Base-by-base conservation (phyloP, 2,113 vertebrate genomes). In the Nothobranchius furzeri region DNA sequence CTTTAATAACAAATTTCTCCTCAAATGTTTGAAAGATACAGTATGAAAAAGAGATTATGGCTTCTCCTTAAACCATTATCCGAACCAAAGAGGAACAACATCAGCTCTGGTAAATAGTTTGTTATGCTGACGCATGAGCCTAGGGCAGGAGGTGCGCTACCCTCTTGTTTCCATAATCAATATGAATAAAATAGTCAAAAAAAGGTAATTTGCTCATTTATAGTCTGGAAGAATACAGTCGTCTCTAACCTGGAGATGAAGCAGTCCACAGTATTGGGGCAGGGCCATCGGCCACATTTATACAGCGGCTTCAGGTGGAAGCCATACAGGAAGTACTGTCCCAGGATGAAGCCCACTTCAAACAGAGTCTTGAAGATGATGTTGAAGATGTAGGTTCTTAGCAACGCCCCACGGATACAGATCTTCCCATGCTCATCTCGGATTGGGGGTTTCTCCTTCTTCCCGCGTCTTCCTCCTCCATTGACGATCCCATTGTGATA, bases 261-360 rank as follows among this genome's bases (percentile, higher is more conserved):
- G 83, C 91, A 91, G 85, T 92, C 91, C 73, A 92, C 91, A 1
- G 82, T 89, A 25, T 92, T 90, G 48, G 91, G 91, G 84, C 91
- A 92, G 53, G 91, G 91, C 91, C 95, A 95, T 62, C 94, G 94
- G 68, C 91, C 90, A 73, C 96, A 98, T 63, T 92, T 94, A 81
- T 97, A 97, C 3, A 96, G 94, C 0, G 95, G 94, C 86, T 91
- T 93, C 76, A 98, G 91, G 78, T 92, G 87, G 5, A 97, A 97
- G 83, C 96, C 96, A 1, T 97, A 97, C 0, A 98, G 92, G 66
- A 94, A 94, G 82, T 97, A 97, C 89, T 97, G 96, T n/a, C 95
- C 96, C 37, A 94, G 92, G 64, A 97, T 95, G 90, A 97, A 98
- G 85, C 95, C 95, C 88, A 97, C 94, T 81, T 98, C 96, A 5